phyloP scores from a whole-genome alignment of 2,888 invertebrate species.

The Tigriopus californicus region DNA sequence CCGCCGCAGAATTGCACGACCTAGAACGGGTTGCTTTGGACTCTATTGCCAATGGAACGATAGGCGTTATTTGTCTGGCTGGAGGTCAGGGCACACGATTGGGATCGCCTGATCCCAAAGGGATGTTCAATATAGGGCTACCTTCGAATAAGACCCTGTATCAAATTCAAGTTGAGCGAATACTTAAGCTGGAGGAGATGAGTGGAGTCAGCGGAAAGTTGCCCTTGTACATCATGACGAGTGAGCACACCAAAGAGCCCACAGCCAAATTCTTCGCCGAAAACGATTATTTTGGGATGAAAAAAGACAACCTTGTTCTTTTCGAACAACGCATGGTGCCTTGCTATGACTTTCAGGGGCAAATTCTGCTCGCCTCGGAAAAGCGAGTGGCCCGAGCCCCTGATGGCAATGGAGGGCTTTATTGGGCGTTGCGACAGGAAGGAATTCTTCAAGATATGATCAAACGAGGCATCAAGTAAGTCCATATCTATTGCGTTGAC shows the following conservation, averaged over 20 bases:
- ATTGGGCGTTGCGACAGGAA: constrained; percentile 37
- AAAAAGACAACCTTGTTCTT: constrained; percentile 55
- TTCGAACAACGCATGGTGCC: constrained; percentile 88
- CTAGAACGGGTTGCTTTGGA: constrained; percentile 22
- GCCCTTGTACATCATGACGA: constrained; percentile 81
- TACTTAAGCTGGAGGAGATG: not conserved
- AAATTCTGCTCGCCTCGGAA: constrained; percentile 63
- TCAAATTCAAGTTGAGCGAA: constrained; percentile 42
- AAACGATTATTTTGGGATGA: constrained; percentile 68
- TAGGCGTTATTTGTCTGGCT: constrained; percentile 77
- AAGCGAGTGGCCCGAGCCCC: constrained; percentile 68
- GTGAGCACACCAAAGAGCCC: constrained; percentile 70
- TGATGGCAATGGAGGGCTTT: constrained; percentile 74
- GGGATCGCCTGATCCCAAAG: constrained; percentile 87
- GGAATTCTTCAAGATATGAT: constrained; percentile 53
- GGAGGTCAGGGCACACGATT: constrained; percentile 95
- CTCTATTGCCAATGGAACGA: constrained; percentile 44
- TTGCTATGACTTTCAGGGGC: constrained; percentile 80
- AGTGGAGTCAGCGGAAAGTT: constrained; percentile 16
- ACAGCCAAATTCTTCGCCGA: constrained; percentile 60
- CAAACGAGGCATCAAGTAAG: constrained; percentile 55
- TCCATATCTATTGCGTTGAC: constrained; percentile 95
- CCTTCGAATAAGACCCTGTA: constrained; percentile 77
- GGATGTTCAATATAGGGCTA: constrained; percentile 81
- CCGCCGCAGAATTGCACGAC: not conserved